These are phyloP conservation scores for Scytalopus superciliaris DNA, from an alignment of 2,113 vertebrate species.

Conservation along the genomic window DNA sequence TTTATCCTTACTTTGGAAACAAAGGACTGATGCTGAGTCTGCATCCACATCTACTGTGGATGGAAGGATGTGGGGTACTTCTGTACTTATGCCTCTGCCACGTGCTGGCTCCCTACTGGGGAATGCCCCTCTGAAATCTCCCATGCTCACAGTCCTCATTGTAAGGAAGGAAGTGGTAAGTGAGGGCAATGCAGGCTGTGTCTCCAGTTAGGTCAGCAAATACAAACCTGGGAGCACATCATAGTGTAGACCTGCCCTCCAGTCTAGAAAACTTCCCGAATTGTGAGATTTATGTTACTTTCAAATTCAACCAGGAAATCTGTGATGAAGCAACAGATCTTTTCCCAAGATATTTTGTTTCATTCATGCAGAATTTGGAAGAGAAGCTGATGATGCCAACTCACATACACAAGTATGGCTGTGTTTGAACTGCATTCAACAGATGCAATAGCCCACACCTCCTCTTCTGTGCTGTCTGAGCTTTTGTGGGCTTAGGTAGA, in stretches of 20 bases:
- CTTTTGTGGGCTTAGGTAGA: background rate
- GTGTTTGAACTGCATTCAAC: background rate
- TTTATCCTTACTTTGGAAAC: background rate
- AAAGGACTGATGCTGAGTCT: background rate
- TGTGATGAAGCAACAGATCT: background rate
- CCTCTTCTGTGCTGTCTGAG: background rate
- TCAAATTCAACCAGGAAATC: background rate
- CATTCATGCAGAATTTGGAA: background rate
- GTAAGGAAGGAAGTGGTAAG: background rate
- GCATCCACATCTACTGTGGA: background rate
- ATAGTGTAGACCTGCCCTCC: background rate
- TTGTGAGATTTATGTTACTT: background rate
- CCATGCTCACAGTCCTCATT: fast-evolving
- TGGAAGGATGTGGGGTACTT: background rate
- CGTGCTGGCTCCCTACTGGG: background rate
- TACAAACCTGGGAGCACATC: background rate
- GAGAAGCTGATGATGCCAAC: background rate
- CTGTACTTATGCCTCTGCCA: background rate
- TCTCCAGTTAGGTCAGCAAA: background rate
- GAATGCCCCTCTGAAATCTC: background rate
- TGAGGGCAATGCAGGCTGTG: fast-evolving
- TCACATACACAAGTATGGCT: fast-evolving
- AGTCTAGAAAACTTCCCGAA: background rate
- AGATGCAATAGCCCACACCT: background rate
- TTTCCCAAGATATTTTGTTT: background rate